Evolutionary conservation across 2,888 invertebrate genomes (phyloP).

Genomic region (Apodemia hepburni): DNA sequence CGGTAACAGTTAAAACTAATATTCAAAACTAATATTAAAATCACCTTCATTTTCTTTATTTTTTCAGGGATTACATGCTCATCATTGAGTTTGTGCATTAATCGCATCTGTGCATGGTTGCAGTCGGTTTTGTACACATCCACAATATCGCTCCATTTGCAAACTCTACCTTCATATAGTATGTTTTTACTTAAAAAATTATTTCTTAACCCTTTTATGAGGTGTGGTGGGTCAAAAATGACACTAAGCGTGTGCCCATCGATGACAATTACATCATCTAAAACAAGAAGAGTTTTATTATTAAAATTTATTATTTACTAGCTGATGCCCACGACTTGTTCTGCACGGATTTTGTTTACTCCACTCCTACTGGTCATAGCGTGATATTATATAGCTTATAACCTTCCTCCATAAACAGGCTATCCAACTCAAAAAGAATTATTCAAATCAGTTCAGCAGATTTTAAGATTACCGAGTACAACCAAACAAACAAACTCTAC

Average conservation of each 20-base stretch:
- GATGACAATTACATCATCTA: neutral
- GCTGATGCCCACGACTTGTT: no score
- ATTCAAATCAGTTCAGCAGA: no score
- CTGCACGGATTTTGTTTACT: no score
- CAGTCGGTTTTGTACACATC: constrained; percentile 31
- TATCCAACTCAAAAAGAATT: no score
- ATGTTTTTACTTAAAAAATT: neutral
- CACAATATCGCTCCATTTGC: constrained; percentile 25
- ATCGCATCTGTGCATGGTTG: constrained; percentile 21
- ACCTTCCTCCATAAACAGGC: no score
- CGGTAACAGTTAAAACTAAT: no score
- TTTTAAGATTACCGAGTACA: no score
- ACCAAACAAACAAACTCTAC: no score
- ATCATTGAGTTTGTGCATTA: constrained; percentile 27
- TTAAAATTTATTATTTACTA: no score
- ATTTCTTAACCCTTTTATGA: neutral
- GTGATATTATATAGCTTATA: no score
- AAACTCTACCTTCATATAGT: neutral
- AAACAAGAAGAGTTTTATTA: neutral
- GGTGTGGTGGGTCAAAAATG: neutral
- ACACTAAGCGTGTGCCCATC: neutral
- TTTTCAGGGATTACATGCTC: constrained; percentile 21
- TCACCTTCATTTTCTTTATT: constrained; percentile 17
- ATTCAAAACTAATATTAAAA: no score
- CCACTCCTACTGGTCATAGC: no score